These are phyloP conservation scores for human (Homo sapiens) DNA, from an alignment of 2,113 vertebrate genomes.

Conservation along the genomic window GRCh38 chr15:67640501-67641000, in stretches of 20 bases:
- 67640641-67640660: neutral
- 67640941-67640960: neutral
- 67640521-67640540: constrained; percentile 57
- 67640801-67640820: constrained; percentile 45
- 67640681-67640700: neutral
- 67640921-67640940: neutral
- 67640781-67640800: neutral
- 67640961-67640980: constrained; percentile 31
- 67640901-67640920: constrained; percentile 32
- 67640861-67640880: constrained; percentile 23
- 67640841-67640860: constrained; percentile 48
- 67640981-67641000: neutral
- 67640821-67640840: constrained; percentile 16
- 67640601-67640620: neutral
- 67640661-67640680: neutral
- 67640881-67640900: neutral
- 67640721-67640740: neutral
- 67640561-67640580: constrained; percentile 35
- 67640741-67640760: neutral
- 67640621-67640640: neutral
- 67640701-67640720: neutral
- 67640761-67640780: neutral
- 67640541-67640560: constrained; percentile 37
- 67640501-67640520: constrained; percentile 64
- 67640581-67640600: neutral